Evolutionary conservation across 2,888 invertebrate species (phyloP).

Genomic region (Mellilla xanthometata): DNA sequence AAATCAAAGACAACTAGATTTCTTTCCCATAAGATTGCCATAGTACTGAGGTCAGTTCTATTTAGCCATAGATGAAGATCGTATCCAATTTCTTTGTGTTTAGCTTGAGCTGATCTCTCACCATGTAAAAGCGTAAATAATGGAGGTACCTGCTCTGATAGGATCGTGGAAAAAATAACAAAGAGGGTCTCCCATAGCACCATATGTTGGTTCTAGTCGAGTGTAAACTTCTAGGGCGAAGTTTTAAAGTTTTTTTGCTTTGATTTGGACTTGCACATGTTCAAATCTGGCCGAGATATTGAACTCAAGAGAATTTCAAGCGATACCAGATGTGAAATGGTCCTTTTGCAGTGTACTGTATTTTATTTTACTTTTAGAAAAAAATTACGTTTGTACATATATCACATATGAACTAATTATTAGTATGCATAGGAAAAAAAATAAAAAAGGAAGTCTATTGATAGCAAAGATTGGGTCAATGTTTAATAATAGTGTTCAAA

Average conservation of each 20-base stretch:
- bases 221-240: too few relatives aligned
- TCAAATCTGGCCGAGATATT: slow-evolving; percentile 3
- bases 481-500: too few relatives aligned
- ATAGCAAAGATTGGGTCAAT: too few relatives aligned
- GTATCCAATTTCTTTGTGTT: slow-evolving; percentile 8
- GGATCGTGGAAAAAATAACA: slow-evolving; percentile 53
- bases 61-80: neutral
- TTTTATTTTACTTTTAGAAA: too few relatives aligned
- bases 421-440: too few relatives aligned
- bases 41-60: neutral
- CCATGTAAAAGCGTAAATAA: slow-evolving; percentile 21
- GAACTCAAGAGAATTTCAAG: slow-evolving; percentile 25
- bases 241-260: slow-evolving; percentile 39
- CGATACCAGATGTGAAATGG: slow-evolving; percentile 40
- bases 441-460: too few relatives aligned
- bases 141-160: slow-evolving; percentile 26
- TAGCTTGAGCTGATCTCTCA: slow-evolving; percentile 11
- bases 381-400: too few relatives aligned
- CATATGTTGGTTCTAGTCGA: slow-evolving; percentile 60
- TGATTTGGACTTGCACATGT: slow-evolving; percentile 43
- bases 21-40: neutral
- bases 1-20: too few relatives aligned
- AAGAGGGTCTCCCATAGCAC: slow-evolving; percentile 48
- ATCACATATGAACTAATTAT: too few relatives aligned
- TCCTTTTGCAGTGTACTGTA: slow-evolving; percentile 2